phyloP scores from a whole-genome alignment of 2,888 invertebrate species.

The Ornithoptera priamus region DNA sequence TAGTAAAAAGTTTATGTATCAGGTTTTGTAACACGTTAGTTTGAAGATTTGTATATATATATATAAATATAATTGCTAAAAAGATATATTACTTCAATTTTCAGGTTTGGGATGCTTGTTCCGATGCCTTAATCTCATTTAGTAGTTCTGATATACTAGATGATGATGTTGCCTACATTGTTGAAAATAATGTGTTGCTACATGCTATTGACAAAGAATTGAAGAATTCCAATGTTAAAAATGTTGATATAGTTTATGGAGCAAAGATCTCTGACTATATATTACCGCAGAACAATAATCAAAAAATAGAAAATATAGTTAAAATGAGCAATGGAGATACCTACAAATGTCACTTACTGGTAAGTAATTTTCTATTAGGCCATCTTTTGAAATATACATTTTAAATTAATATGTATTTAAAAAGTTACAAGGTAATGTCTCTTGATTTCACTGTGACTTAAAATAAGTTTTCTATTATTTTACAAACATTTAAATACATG shows the following conservation, averaged over 20 bases:
- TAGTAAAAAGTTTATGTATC: too few species aligned
- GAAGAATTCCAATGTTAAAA: slow-evolving; percentile 58
- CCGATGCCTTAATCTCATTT: slow-evolving; percentile 93
- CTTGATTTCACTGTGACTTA: too few species aligned
- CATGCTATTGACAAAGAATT: slow-evolving; percentile 85
- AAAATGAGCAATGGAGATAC: slow-evolving; percentile 82
- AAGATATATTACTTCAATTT: slow-evolving; percentile 30
- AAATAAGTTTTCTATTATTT: too few species aligned
- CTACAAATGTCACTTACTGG: slow-evolving; percentile 84
- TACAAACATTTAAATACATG: too few species aligned
- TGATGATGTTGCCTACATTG: slow-evolving; percentile 92
- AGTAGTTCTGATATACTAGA: slow-evolving; percentile 84
- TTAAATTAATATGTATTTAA: too few species aligned
- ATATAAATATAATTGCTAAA: not conserved
- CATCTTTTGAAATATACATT: not conserved
- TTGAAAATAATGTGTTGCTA: slow-evolving; percentile 95
- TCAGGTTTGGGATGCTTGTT: slow-evolving; percentile 96
- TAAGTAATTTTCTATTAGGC: slow-evolving; percentile 64
- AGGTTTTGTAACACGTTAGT: too few species aligned
- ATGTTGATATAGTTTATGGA: slow-evolving; percentile 84
- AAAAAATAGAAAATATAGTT: slow-evolving; percentile 62
- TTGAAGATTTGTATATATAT: too few species aligned
- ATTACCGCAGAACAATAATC: slow-evolving; percentile 67
- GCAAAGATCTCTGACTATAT: slow-evolving; percentile 84
- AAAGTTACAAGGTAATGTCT: too few species aligned